Percentiles rank a stretch among this genome's conserved stretches.
These are phyloP conservation scores for Epicauta chinensis DNA, from an alignment of 1,140 invertebrate genomes.

Conservation along the genomic window DNA sequence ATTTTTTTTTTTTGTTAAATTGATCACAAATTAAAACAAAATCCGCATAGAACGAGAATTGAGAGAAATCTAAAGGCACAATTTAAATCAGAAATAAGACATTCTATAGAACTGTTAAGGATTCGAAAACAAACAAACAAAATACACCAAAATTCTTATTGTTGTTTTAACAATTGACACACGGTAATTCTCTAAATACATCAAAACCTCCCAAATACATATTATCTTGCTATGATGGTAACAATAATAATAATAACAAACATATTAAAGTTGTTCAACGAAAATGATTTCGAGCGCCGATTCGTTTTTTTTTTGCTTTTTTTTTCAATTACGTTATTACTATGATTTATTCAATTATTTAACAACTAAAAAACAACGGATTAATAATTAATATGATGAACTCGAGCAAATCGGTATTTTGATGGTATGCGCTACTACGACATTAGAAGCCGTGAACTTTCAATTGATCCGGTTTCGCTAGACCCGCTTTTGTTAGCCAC, in stretches of 20 bases:
- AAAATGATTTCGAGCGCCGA: constrained; percentile 25
- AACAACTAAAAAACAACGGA: constrained; percentile 19
- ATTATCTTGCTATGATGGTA: constrained; percentile 46
- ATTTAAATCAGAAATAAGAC: too few species aligned
- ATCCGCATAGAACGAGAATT: too few species aligned
- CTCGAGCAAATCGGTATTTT: background rate
- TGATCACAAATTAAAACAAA: constrained; percentile 1
- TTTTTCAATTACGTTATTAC: background rate
- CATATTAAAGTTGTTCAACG: constrained; percentile 25
- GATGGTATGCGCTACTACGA: background rate
- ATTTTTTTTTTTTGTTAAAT: constrained; percentile 18
- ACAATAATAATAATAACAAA: too few species aligned
- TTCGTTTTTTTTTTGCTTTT: constrained; percentile 9
- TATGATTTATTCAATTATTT: background rate
- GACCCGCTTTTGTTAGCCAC: constrained; percentile 87
- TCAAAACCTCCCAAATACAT: constrained; percentile 55
- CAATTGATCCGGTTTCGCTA: constrained; percentile 88
- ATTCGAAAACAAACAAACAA: too few species aligned
- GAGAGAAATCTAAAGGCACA: background rate
- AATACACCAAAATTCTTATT: too few species aligned
- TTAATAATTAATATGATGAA: constrained; percentile 12
- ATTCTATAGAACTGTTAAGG: too few species aligned
- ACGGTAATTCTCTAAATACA: constrained; percentile 48
- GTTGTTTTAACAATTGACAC: too few species aligned
- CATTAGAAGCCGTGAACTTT: constrained; percentile 93